phyloP scores from a whole-genome alignment of 2,797 vertebrate genomes.

The Mastacembelus armatus region DNA sequence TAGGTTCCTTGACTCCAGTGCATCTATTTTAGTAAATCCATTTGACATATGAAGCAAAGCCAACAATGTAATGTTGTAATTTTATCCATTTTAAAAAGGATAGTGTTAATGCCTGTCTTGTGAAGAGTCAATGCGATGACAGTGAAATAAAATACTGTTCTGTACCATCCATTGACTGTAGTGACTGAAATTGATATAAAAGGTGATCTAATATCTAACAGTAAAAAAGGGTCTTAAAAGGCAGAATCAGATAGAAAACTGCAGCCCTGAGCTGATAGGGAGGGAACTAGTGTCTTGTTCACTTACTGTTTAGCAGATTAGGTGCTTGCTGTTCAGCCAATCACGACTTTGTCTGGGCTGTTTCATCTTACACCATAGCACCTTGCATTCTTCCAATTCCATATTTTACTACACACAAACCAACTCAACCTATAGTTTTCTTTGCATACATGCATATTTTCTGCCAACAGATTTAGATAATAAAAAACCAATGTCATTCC shows the following conservation, averaged over 20 bases:
- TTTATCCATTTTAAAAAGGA: neutral
- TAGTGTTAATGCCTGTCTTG: neutral
- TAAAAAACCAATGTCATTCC: slow-evolving; percentile 9
- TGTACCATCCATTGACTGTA: neutral
- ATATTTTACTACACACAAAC: neutral
- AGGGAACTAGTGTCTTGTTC: neutral
- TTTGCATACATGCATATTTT: neutral
- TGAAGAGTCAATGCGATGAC: neutral
- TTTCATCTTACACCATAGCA: neutral
- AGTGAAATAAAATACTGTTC: neutral
- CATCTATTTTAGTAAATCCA: neutral
- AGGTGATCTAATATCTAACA: too few species aligned
- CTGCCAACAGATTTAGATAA: neutral
- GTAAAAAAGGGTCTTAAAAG: neutral
- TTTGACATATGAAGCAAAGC: neutral
- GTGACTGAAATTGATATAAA: neutral
- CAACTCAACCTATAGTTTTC: too few species aligned
- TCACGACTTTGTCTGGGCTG: too few species aligned
- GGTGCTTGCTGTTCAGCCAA: too few species aligned
- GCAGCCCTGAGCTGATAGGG: too few species aligned
- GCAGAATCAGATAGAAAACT: neutral
- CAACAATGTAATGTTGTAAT: neutral
- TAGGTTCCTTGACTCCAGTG: neutral
- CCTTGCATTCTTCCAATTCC: neutral
- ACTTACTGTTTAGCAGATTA: neutral